phyloP scores from a whole-genome alignment of 2,888 invertebrate genomes.

The Hypena proboscidalis region DNA sequence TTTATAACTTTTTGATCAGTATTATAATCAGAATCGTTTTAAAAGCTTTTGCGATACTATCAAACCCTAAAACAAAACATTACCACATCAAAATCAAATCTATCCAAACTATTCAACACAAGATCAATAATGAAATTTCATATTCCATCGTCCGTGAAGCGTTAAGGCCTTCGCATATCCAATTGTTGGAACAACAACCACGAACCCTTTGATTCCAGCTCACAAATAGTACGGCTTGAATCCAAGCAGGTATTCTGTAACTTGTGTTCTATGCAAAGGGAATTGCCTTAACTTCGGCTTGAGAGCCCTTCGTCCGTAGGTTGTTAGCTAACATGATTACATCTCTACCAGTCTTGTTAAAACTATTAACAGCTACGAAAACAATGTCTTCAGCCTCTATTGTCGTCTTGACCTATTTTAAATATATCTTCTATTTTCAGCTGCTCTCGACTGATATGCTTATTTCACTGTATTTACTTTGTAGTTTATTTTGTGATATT shows the following conservation, averaged over 20 bases:
- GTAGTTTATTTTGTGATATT: not conserved
- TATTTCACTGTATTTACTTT: not conserved
- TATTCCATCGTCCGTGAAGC: no score
- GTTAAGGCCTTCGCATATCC: not conserved
- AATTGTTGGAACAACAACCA: not conserved
- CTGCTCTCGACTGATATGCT: not conserved
- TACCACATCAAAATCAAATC: no score
- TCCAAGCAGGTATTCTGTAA: slow-evolving; percentile 28
- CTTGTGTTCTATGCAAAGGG: slow-evolving; percentile 61
- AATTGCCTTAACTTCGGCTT: slow-evolving; percentile 68
- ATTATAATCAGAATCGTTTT: no score
- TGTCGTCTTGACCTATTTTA: slow-evolving; percentile 31
- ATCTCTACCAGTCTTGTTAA: slow-evolving; percentile 63
- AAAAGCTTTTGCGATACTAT: no score
- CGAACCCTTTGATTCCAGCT: slow-evolving; percentile 1
- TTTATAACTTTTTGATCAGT: no score
- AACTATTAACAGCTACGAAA: slow-evolving; percentile 66
- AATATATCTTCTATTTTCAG: slow-evolving; percentile 4
- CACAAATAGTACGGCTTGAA: slow-evolving; percentile 7
- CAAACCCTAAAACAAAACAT: no score
- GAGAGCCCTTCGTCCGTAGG: slow-evolving; percentile 65
- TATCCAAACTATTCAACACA: no score
- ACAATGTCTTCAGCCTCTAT: slow-evolving; percentile 38
- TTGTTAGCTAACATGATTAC: slow-evolving; percentile 77
- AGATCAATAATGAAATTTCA: no score